These are phyloP conservation scores for Orius insidiosus DNA, from an alignment of 1,140 invertebrate species.

Conservation along the genomic window DNA sequence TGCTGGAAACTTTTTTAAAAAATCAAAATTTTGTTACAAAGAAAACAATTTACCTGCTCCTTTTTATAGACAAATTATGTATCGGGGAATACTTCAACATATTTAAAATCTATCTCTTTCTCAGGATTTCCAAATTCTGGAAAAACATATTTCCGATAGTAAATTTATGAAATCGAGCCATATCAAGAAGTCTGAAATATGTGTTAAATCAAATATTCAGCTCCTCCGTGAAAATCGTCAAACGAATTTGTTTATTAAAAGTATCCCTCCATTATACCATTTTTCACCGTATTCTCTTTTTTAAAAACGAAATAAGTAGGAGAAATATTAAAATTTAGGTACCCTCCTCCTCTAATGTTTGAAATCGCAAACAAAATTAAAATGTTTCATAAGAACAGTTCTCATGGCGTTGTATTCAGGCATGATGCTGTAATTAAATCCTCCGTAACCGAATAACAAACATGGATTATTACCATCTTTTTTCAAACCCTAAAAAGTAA, in stretches of 20 bases:
- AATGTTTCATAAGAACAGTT: slow-evolving; percentile 77
- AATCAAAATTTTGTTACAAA: background rate
- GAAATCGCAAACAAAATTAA: slow-evolving; percentile 81
- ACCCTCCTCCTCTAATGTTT: slow-evolving; percentile 92
- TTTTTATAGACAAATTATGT: slow-evolving; percentile 70
- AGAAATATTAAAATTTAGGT: too few species aligned
- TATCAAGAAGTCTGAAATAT: slow-evolving; percentile 73
- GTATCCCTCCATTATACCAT: slow-evolving; percentile 87
- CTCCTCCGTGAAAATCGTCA: slow-evolving; percentile 88
- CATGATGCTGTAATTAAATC: slow-evolving; percentile 84
- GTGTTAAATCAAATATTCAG: slow-evolving; percentile 70
- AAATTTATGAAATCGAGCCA: slow-evolving; percentile 95
- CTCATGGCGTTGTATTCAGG: slow-evolving; percentile 69
- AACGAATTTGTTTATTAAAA: slow-evolving; percentile 95
- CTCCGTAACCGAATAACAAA: slow-evolving; percentile 91
- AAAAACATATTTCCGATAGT: slow-evolving; percentile 91
- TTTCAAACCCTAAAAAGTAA: slow-evolving; percentile 35
- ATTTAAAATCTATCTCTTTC: slow-evolving; percentile 71
- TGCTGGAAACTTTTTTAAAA: slow-evolving; percentile 37
- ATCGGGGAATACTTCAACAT: slow-evolving; percentile 88
- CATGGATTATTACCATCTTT: slow-evolving; percentile 56
- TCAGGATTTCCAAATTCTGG: slow-evolving; percentile 91
- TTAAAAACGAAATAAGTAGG: slow-evolving; percentile 3
- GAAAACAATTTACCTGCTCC: slow-evolving; percentile 23
- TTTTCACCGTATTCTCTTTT: slow-evolving; percentile 86